Base-by-base conservation (phyloP, 2,113 vertebrate genomes). In the Austrofundulus limnaeus region DNA sequence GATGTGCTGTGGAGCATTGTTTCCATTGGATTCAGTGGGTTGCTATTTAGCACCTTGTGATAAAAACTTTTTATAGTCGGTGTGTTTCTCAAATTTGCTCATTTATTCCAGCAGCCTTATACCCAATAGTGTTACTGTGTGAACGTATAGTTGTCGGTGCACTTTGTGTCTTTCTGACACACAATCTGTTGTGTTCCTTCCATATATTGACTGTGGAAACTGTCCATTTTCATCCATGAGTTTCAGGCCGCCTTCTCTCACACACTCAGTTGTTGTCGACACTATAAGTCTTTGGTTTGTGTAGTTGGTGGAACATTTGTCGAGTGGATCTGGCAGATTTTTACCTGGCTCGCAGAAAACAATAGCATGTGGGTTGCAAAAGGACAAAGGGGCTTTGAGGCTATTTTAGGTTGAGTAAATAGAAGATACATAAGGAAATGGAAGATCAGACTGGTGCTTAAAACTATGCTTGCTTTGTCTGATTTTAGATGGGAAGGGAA, bases 41-140 rank as follows among this genome's bases (percentile, higher is more conserved):
- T 87, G 73, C 75, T 80, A 77, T 90, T 92, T 86, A 88, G 28
- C 82, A 78, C 81, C 88, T 94, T 90, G 75, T 85, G 70, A 88
- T 86, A 87, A 88, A 91, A 90, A 88, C 74, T 92, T 92, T 87
- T 88, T 87, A 63, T 90, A 90, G 90, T 85, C 75, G 90, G 82
- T 84, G 65, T 84, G 85, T 88, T 86, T 42, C 68, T 78, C 87
- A 88, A 82, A 92, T 91, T 93, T 92, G 90, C 91, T 94, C 92
- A 94, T 94, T 94, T 93, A 92, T 92, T 83, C 83, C 92, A 94
- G 92, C 91, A 42, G 75, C 85, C 85, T 86, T 80, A 66, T 59
- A 43, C 45, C 54, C 50, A 21, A 2, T 12, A 55, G 59, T 70
- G 75, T 74, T 70, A 49, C 49, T 66, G 25, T 47, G 16, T 45